These are phyloP conservation scores for Sympetrum striolatum DNA, from an alignment of 2,888 invertebrate species.

Conservation along the genomic window DNA sequence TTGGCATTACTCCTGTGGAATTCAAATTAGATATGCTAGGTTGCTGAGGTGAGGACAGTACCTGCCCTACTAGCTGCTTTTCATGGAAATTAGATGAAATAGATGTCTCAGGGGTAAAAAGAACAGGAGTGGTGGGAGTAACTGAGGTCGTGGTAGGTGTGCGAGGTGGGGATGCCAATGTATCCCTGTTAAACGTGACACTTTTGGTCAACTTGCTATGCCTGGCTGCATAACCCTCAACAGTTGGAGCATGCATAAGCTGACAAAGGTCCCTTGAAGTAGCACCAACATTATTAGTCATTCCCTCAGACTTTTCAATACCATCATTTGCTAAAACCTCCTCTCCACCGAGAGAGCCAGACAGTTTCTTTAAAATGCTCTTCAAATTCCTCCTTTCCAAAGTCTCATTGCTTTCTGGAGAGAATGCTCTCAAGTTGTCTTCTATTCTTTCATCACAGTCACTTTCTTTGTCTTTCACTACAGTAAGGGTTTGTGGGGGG, in stretches of 20 bases:
- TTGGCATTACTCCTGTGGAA: not conserved
- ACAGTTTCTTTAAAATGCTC: constrained; percentile 83
- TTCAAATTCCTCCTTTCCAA: constrained; percentile 81
- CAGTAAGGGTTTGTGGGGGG: not conserved
- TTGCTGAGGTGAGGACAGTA: not conserved
- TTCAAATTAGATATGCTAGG: constrained; percentile 10
- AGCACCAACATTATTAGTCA: constrained; percentile 28
- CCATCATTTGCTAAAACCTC: constrained; percentile 45
- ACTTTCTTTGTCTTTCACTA: not conserved
- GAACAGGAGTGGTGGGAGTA: not conserved
- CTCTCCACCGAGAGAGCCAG: constrained; percentile 60
- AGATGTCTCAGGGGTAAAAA: not conserved
- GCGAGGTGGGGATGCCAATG: constrained; percentile 79
- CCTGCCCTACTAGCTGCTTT: not conserved
- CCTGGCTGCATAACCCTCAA: constrained; percentile 87
- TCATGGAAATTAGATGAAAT: not conserved
- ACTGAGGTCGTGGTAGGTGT: constrained; percentile 44
- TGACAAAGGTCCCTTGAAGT: constrained; percentile 54
- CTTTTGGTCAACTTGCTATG: constrained; percentile 88
- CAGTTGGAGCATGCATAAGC: constrained; percentile 80
- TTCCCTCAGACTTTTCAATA: constrained; percentile 44
- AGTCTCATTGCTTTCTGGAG: constrained; percentile 81
- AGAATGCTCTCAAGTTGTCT: not conserved
- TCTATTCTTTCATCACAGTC: constrained; percentile 20
- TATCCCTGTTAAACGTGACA: constrained; percentile 86